Conservation (phyloP, 2,797 vertebrate genomes). For the Pelodytes ibericus region DNA sequence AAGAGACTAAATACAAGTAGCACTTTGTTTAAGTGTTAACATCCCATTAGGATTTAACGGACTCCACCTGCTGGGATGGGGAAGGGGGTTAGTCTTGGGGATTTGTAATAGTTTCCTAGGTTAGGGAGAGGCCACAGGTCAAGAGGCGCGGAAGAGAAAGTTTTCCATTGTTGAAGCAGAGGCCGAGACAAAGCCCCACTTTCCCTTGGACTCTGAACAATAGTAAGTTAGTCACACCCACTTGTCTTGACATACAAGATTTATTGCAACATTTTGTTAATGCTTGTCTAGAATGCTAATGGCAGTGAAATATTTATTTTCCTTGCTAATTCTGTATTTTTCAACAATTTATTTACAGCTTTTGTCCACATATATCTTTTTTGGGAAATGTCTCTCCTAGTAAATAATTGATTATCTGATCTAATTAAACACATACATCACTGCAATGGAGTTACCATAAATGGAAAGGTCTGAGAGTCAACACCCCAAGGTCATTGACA, state of each 20-base stretch:
- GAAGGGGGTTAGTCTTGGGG: background rate
- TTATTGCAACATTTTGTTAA: constrained; percentile 31
- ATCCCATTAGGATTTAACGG: constrained; percentile 12
- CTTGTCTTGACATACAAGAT: constrained; percentile 20
- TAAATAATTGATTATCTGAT: no score
- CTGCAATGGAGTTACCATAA: no score
- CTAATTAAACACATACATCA: no score
- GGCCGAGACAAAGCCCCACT: constrained; percentile 1
- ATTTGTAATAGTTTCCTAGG: constrained; percentile 15
- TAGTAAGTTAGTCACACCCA: constrained; percentile 13
- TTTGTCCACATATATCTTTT: no score
- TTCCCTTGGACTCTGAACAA: constrained; percentile 17
- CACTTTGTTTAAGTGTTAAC: constrained; percentile 11
- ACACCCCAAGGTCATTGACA: no score
- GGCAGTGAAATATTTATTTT: background rate
- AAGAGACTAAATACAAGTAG: background rate
- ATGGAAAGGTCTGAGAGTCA: no score
- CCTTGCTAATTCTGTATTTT: background rate
- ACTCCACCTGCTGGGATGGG: constrained; percentile 34
- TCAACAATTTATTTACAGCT: background rate
- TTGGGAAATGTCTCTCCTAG: no score
- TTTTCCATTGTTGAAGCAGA: constrained; percentile 1
- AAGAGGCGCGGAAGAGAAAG: constrained; percentile 25
- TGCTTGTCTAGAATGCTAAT: constrained; percentile 13
- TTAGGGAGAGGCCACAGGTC: constrained; percentile 31